Evolutionary conservation across 2,888 invertebrate species (phyloP).

Genomic region (Elegia similella): DNA sequence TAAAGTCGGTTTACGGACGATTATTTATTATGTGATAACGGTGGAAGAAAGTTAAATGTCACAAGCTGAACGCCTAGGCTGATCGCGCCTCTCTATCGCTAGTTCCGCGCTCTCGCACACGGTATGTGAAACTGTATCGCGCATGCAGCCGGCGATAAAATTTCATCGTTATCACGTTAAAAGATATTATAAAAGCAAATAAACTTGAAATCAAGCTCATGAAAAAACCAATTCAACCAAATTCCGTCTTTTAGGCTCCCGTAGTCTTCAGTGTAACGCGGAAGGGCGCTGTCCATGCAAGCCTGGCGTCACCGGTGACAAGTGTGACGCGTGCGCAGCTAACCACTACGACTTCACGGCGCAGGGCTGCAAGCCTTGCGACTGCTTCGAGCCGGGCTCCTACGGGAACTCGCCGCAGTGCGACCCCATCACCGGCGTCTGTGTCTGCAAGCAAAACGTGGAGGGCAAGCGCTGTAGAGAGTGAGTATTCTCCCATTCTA

Average conservation of each 20-base stretch:
- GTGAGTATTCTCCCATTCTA: constrained; percentile 64
- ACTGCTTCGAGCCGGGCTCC: constrained; percentile 93
- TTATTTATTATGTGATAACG: no score
- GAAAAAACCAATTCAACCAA: background rate
- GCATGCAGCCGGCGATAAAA: no score
- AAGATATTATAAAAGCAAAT: background rate
- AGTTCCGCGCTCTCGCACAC: no score
- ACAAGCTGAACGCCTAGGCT: no score
- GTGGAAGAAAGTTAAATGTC: no score
- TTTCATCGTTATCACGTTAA: background rate
- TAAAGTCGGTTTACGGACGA: no score
- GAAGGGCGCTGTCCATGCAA: constrained; percentile 97
- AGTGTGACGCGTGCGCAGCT: constrained; percentile 91
- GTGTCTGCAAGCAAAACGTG: constrained; percentile 94
- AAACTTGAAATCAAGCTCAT: background rate
- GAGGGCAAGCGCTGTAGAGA: constrained; percentile 96
- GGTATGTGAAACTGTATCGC: no score
- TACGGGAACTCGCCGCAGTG: constrained; percentile 91
- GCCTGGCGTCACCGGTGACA: constrained; percentile 96
- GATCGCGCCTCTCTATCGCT: no score
- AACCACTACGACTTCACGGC: constrained; percentile 95
- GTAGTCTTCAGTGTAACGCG: constrained; percentile 93
- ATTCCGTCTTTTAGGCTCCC: constrained; percentile 83
- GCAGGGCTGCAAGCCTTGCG: constrained; percentile 96
- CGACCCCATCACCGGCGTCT: constrained; percentile 89